Evolutionary conservation across 2,113 vertebrate genomes (phyloP), one percentile per base, ranked within the genome.

Genomic region (Anthoscopus minutus): DNA sequence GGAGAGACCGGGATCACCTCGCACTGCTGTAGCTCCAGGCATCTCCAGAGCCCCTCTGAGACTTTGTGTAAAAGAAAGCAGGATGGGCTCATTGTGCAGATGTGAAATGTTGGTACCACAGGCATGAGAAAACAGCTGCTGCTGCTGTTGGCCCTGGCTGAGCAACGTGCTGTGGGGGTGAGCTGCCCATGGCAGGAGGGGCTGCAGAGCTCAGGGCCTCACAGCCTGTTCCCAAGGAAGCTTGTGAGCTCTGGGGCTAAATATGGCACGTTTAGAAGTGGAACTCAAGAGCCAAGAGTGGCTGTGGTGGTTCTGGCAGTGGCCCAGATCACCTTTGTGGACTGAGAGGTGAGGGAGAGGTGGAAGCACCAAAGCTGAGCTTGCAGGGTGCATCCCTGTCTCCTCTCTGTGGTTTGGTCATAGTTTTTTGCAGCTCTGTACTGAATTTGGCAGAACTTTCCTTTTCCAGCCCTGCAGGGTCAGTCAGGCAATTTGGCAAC

Each of bases 401-500:
- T 56, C 16, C 21, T 28, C 17, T 48, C 74, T 44, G 8, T 1
- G 2, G 15, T 38, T 51, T 47, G 21, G 10, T 47, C 40, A 35
- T 19, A 15, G 25, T 9, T 72, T 91, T 80, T 65, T 80, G 64
- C 72, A 81, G 30, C 24, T 81, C 37, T 45, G 0, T 8, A 13
- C 42, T 69, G 69, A 73, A 74, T 78, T 50, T 37, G 78, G 19
- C 38, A 50, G 28, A 73, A 81, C 25, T 70, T 89, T 64, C 30
- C 48, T 60, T 57, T 67, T 50, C 38, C 37, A 44, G 14, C n/a
- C 54, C 81, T 74, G 31, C 28, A 64, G 23, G 21, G 17, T 86
- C 57, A 65, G 27, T 15, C 0, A 0, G 6, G 15, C 7, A 48
- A 30, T 48, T 64, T 47, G 48, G 48, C 28, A 65, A 17, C 3